A percentile compares a stretch with the other conserved stretches of the same genome.
These are phyloP conservation scores for Eupristina koningsbergeri DNA, from an alignment of 1,140 invertebrate species.

Conservation along the genomic window DNA sequence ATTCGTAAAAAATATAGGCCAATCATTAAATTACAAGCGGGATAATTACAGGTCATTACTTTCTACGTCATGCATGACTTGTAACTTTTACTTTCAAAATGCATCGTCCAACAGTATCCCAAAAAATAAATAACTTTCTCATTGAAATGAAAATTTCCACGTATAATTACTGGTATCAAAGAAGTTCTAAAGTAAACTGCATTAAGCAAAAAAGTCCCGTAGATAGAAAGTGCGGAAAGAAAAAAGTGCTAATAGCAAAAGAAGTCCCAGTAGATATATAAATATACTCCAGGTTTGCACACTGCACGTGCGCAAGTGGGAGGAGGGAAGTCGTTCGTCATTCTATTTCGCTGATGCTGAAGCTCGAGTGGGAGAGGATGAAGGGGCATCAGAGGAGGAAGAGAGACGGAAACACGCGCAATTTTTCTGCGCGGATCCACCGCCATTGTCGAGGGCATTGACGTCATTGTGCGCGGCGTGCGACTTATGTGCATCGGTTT, in stretches of 20 bases:
- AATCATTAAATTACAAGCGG: too few relatives aligned
- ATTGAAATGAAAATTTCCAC: not conserved
- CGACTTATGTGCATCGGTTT: not conserved
- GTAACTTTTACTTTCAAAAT: not conserved
- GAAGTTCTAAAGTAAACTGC: not conserved
- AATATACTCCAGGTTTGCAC: not conserved
- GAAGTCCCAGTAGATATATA: not conserved
- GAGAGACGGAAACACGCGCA: not conserved
- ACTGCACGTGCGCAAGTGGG: conserved; percentile 7
- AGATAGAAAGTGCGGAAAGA: not conserved
- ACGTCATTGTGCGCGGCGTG: conserved; percentile 32
- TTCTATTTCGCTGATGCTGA: not conserved
- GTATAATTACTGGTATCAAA: not conserved
- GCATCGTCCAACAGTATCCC: not conserved
- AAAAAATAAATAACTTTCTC: not conserved
- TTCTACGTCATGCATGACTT: not conserved
- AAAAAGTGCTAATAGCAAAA: not conserved
- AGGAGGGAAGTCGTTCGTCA: not conserved
- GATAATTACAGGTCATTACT: not conserved
- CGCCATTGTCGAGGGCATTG: conserved; percentile 45
- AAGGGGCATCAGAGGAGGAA: too few relatives aligned
- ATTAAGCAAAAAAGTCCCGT: not conserved
- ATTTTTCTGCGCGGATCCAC: conserved; percentile 19
- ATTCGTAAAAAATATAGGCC: too few relatives aligned
- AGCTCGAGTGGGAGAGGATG: not conserved